These are phyloP conservation scores for Falco rusticolus DNA, from an alignment of 2,797 vertebrate species.

Conservation along the genomic window DNA sequence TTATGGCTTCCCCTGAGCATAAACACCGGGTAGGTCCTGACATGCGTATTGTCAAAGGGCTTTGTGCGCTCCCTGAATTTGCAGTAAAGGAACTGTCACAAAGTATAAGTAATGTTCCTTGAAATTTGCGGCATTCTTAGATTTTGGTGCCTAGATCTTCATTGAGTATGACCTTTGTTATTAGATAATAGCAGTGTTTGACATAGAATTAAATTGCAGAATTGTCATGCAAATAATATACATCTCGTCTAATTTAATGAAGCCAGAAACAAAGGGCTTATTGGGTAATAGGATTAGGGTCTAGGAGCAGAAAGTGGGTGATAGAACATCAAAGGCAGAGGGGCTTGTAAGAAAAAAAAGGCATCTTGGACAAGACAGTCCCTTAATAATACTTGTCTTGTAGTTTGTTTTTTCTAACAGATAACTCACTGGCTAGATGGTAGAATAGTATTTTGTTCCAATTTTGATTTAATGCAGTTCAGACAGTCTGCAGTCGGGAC, in stretches of 20 bases:
- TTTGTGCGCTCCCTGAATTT: not conserved
- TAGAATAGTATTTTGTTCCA: not conserved
- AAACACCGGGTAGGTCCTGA: fast-evolving
- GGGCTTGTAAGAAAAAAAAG: not conserved
- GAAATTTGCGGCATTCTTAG: not conserved
- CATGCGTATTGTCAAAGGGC: fast-evolving
- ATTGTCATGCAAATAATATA: not conserved
- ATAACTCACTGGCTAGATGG: not conserved
- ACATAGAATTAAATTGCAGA: not conserved
- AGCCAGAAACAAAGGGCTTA: not conserved
- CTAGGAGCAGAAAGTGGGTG: not conserved
- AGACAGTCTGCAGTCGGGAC: not conserved
- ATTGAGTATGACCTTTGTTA: not conserved
- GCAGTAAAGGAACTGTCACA: not conserved
- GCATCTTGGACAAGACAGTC: not conserved
- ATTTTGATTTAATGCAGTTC: not conserved
- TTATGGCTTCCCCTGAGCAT: not conserved
- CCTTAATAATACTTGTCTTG: not conserved
- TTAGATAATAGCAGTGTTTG: not conserved
- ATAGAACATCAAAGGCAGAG: not conserved
- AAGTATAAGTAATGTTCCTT: not conserved
- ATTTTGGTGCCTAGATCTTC: not conserved
- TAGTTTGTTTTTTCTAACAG: not conserved
- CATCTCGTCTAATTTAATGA: not conserved
- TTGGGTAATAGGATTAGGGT: not conserved